Evolutionary conservation across 30 jellyfish, hydroid and myxozoan genomes (phyloP).

Genomic region (Cassiopea xamachana): DNA sequence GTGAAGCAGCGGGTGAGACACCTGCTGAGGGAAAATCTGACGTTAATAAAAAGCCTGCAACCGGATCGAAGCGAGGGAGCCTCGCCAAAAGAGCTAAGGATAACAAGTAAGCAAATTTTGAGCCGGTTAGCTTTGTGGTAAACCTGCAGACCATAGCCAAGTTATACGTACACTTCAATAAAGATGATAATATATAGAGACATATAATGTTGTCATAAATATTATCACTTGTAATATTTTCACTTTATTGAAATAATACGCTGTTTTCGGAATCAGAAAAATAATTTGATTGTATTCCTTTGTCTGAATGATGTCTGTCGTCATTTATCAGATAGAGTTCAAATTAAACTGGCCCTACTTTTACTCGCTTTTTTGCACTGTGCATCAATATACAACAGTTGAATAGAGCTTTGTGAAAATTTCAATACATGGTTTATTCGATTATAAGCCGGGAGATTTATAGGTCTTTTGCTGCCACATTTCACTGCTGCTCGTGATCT

Average conservation of each 20-base stretch:
- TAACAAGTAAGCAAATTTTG: slow-evolving; percentile 39
- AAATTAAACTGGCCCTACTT: no score
- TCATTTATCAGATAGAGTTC: no score
- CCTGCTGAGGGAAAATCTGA: background rate
- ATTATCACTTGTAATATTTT: background rate
- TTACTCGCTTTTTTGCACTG: no score
- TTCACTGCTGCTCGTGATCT: no score
- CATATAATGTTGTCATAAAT: background rate
- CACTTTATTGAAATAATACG: background rate
- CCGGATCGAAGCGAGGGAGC: slow-evolving; percentile 22
- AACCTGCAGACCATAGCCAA: background rate
- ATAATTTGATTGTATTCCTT: background rate
- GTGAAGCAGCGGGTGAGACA: background rate
- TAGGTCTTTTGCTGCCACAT: no score
- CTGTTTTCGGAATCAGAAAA: background rate
- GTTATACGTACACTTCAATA: background rate
- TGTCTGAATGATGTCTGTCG: background rate
- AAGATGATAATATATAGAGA: background rate
- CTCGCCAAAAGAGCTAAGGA: slow-evolving; percentile 44
- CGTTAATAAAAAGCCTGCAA: background rate
- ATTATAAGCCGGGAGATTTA: no score
- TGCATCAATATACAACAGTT: no score
- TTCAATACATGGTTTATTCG: no score
- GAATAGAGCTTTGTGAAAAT: no score
- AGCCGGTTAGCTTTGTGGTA: slow-evolving; percentile 3